These are phyloP conservation scores for Aphelocoma coerulescens DNA, from an alignment of 2,113 vertebrate genomes.

Conservation along the genomic window DNA sequence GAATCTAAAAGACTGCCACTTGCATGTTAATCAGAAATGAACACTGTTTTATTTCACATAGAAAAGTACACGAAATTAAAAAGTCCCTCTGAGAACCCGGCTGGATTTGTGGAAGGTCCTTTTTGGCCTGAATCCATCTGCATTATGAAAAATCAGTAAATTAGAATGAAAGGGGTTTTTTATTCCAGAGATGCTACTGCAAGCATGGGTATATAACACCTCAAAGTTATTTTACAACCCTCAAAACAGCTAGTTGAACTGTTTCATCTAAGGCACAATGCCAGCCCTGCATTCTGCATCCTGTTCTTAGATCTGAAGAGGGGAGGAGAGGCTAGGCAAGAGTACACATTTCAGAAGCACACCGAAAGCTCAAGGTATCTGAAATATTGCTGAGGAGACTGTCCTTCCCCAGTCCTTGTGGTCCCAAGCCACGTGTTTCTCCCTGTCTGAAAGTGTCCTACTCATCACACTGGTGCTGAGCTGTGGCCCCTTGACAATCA, in stretches of 20 bases:
- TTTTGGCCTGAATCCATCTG: not conserved
- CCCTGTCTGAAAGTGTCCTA: not conserved
- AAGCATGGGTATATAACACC: not conserved
- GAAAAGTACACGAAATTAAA: not conserved
- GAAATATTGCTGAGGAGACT: not conserved
- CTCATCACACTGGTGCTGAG: not conserved
- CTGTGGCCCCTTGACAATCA: not conserved
- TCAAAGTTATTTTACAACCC: not conserved
- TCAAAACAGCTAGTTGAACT: not conserved
- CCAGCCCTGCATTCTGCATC: not conserved
- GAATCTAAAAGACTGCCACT: not conserved
- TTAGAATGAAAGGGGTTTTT: not conserved
- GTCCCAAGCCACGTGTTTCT: not conserved
- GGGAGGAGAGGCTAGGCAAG: not conserved
- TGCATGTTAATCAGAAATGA: not conserved
- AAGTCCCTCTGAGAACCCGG: not conserved
- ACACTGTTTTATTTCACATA: not conserved
- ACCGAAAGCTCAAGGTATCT: not conserved
- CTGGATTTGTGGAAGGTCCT: not conserved
- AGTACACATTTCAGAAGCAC: not conserved
- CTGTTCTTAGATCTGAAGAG: not conserved
- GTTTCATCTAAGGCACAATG: not conserved
- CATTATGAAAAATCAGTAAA: not conserved
- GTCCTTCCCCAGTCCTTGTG: not conserved
- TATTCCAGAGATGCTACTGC: not conserved